Conservation (phyloP, 2,113 vertebrate genomes). For the Garra rufa region DNA sequence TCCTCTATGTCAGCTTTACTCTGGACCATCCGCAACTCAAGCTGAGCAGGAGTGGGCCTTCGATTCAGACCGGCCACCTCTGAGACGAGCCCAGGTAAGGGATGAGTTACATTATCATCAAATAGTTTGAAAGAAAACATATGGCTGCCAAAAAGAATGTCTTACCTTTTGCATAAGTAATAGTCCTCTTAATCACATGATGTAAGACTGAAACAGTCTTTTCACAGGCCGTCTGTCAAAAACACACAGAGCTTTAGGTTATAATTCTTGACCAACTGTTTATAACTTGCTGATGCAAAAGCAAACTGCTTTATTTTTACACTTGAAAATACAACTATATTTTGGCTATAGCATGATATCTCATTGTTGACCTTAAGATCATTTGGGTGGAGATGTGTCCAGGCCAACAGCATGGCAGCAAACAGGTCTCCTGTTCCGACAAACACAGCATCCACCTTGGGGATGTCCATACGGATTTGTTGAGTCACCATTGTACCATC, state of each 20-base stretch:
- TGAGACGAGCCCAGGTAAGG: slow-evolving; percentile 60
- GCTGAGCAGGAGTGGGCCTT: slow-evolving; percentile 87
- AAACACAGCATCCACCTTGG: slow-evolving; percentile 91
- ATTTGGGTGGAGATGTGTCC: slow-evolving; percentile 92
- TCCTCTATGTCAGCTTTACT: slow-evolving; percentile 96
- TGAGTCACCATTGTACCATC: slow-evolving; percentile 81
- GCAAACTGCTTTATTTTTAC: background rate
- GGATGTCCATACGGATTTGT: slow-evolving; percentile 90
- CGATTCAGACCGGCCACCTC: slow-evolving; percentile 84
- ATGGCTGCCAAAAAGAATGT: background rate
- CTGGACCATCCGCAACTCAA: slow-evolving; percentile 96
- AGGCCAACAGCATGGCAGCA: slow-evolving; percentile 92
- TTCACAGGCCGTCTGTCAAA: slow-evolving; percentile 89
- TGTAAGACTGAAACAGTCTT: slow-evolving; percentile 95
- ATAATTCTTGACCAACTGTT: background rate
- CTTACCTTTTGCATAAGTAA: slow-evolving; percentile 86
- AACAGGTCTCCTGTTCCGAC: slow-evolving; percentile 97
- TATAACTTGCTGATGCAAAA: background rate
- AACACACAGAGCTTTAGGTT: slow-evolving; percentile 1
- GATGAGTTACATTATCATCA: background rate
- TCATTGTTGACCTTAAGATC: slow-evolving; percentile 86
- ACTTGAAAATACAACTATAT: background rate
- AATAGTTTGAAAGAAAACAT: background rate
- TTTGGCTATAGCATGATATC: background rate
- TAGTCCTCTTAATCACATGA: slow-evolving; percentile 94